These are phyloP conservation scores for Noctua janthina DNA, from an alignment of 2,888 invertebrate genomes.

Conservation along the genomic window DNA sequence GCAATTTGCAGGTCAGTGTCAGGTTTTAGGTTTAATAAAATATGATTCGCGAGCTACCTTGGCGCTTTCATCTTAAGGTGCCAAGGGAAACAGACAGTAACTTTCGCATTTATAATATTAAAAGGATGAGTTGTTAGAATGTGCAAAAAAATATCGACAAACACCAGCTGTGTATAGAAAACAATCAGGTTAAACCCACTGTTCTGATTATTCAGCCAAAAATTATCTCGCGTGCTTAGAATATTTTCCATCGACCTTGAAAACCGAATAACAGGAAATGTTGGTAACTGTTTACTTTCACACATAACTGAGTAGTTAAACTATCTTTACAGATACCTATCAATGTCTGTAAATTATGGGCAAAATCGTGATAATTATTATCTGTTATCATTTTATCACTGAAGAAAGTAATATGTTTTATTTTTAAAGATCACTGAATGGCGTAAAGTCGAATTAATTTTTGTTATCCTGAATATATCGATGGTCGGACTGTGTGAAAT, in stretches of 20 bases:
- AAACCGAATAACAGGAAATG: constrained; percentile 40
- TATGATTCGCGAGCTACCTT: too few species aligned
- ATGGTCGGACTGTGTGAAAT: too few species aligned
- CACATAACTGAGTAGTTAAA: neutral
- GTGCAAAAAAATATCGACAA: neutral
- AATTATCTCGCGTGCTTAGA: neutral
- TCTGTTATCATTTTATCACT: neutral
- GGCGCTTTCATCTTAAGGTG: too few species aligned
- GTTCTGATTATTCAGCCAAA: constrained; percentile 15
- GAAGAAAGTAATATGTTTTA: neutral
- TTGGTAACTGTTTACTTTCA: constrained; percentile 24
- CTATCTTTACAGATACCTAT: neutral
- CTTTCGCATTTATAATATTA: neutral
- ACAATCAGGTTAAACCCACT: constrained; percentile 34
- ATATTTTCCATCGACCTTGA: constrained; percentile 35
- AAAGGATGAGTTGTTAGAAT: neutral
- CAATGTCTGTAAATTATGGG: neutral
- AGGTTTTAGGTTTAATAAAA: too few species aligned
- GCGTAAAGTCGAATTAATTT: neutral
- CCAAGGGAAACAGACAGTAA: neutral
- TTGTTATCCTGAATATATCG: neutral
- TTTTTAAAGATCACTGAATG: neutral
- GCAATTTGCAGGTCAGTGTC: too few species aligned
- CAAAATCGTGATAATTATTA: neutral
- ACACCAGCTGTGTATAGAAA: constrained; percentile 14